phyloP scores from a whole-genome alignment of 2,888 invertebrate genomes.

The Blera fallax region DNA sequence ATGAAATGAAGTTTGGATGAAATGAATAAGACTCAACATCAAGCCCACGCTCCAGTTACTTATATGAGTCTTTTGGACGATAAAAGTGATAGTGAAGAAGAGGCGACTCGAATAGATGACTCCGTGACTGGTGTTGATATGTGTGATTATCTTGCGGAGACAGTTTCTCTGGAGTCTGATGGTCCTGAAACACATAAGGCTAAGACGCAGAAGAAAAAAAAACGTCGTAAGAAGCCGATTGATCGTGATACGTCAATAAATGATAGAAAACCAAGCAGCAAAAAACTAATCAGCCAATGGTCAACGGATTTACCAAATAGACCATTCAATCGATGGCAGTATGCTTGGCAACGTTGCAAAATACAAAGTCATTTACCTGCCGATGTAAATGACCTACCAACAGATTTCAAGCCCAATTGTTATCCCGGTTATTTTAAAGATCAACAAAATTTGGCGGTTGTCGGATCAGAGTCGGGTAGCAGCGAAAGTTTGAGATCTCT shows the following conservation, averaged over 20 bases:
- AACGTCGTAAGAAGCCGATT: too few relatives aligned
- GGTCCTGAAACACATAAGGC: too few relatives aligned
- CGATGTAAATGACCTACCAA: too few relatives aligned
- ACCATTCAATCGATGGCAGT: too few relatives aligned
- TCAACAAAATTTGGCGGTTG: conserved; percentile 77
- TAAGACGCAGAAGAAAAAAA: too few relatives aligned
- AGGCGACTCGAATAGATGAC: conserved; percentile 65
- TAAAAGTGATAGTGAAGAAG: not conserved
- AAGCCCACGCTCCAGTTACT: not conserved
- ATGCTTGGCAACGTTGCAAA: not conserved
- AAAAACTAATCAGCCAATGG: too few relatives aligned
- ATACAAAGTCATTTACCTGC: conserved; percentile 25
- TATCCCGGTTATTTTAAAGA: conserved; percentile 77
- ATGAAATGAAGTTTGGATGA: conserved; percentile 1
- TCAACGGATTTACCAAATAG: too few relatives aligned
- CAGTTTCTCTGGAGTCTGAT: too few relatives aligned
- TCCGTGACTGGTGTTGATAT: conserved; percentile 60
- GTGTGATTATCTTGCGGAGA: too few relatives aligned
- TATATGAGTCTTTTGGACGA: conserved; percentile 23
- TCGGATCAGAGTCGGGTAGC: conserved; percentile 80
- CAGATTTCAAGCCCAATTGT: conserved; percentile 74
- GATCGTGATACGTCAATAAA: too few relatives aligned
- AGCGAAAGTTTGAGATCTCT: conserved; percentile 77
- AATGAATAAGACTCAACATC: not conserved
- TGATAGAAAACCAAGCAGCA: too few relatives aligned